phyloP scores from a whole-genome alignment of 2,113 vertebrate genomes.

The Edolisoma coerulescens region DNA sequence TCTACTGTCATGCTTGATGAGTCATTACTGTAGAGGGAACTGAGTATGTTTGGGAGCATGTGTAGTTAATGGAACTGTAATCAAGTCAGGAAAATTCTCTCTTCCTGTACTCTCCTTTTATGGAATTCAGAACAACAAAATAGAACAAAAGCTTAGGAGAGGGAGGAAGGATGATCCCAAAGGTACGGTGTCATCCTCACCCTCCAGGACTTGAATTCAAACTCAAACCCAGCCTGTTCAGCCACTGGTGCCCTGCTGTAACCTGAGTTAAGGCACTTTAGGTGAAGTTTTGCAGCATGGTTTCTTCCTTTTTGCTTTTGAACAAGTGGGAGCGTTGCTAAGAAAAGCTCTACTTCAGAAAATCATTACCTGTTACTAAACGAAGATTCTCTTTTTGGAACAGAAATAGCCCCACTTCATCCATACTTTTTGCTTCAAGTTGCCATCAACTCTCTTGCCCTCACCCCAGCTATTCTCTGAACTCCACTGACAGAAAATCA shows the following conservation, averaged over 20 bases:
- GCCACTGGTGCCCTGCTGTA: background rate
- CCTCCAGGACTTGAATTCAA: background rate
- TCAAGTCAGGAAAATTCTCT: background rate
- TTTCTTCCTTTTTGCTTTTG: background rate
- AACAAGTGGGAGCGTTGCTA: background rate
- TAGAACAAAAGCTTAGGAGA: background rate
- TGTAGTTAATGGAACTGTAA: background rate
- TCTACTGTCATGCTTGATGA: slow-evolving; percentile 24
- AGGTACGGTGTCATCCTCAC: background rate
- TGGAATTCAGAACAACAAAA: slow-evolving; percentile 15
- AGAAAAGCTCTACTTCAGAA: background rate
- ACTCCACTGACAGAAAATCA: background rate
- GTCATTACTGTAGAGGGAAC: slow-evolving; percentile 20
- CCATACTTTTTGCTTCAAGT: background rate
- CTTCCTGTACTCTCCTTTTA: slow-evolving; percentile 36
- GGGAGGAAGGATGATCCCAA: background rate
- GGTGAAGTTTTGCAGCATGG: background rate
- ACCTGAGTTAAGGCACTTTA: background rate
- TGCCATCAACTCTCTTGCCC: background rate
- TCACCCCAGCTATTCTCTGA: background rate
- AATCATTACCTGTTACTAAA: background rate
- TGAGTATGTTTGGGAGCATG: background rate
- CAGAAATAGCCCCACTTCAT: background rate
- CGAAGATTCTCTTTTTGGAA: background rate
- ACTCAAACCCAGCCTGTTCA: background rate